phyloP scores from a whole-genome alignment of 1,140 invertebrate genomes.

The Cecropterus lyciades region DNA sequence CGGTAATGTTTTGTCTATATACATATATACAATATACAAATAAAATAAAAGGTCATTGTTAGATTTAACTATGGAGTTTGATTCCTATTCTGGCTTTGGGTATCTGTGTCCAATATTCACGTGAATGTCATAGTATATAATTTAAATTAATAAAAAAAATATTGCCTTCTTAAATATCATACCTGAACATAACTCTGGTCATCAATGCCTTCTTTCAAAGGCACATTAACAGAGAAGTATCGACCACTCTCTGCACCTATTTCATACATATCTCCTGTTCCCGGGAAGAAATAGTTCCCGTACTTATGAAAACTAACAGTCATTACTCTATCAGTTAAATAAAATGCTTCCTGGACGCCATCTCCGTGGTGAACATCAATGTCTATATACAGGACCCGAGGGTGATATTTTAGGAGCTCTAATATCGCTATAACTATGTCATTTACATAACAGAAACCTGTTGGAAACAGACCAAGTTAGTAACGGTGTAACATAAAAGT shows the following conservation, averaged over 20 bases:
- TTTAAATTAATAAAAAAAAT: too few species aligned
- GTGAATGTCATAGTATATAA: too few species aligned
- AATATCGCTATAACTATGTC: constrained; percentile 99
- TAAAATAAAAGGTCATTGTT: too few species aligned
- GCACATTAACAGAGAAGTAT: constrained; percentile 99
- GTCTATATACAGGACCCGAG: constrained; percentile 98
- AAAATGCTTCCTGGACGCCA: constrained; percentile 99
- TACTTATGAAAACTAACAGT: constrained; percentile 99
- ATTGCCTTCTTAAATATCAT: constrained; percentile 22
- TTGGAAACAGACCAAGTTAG: constrained; percentile 27
- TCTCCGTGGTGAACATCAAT: constrained; percentile 99
- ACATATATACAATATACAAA: too few species aligned
- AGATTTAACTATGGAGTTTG: too few species aligned
- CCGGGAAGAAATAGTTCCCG: constrained; percentile 99
- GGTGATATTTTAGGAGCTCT: constrained; percentile 97
- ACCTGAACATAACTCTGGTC: constrained; percentile 95
- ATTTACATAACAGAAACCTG: constrained; percentile 98
- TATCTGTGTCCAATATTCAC: too few species aligned
- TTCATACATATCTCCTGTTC: constrained; percentile 99
- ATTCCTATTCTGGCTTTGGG: too few species aligned
- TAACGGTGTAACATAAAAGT: too few species aligned
- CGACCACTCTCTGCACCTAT: constrained; percentile 96
- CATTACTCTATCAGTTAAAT: constrained; percentile 99
- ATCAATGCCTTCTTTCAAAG: constrained; percentile 98
- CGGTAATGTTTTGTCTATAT: too few species aligned